Conservation (phyloP, 2,113 vertebrate species). For the Poecilia latipinna region DNA sequence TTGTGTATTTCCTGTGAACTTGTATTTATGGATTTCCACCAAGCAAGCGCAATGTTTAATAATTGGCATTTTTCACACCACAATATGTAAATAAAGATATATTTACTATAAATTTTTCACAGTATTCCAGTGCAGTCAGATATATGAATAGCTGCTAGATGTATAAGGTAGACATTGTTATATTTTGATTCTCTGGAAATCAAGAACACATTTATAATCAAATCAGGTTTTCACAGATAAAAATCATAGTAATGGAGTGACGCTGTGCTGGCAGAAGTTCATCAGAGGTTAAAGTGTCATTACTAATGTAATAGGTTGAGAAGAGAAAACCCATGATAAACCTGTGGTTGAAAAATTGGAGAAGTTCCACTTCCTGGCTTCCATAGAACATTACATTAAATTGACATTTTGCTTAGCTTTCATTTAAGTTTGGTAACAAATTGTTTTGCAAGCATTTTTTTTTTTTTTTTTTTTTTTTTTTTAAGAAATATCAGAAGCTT, state of each 20-base stretch:
- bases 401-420: neutral
- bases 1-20: neutral
- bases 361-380: constrained; percentile 29
- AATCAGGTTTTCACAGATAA: neutral
- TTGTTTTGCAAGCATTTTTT: neutral
- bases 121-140: neutral
- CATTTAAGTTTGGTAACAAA: neutral
- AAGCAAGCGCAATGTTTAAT: neutral
- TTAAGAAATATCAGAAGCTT: neutral
- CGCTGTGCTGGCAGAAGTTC: neutral
- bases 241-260: neutral
- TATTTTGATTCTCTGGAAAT: too few species aligned
- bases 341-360: constrained; percentile 34
- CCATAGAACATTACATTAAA: constrained; percentile 2
- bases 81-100: neutral
- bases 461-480: neutral
- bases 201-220: too few species aligned
- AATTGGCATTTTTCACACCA: too few species aligned
- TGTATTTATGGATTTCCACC: neutral
- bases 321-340: constrained; percentile 12
- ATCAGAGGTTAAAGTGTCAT: constrained; percentile 25
- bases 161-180: neutral
- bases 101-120: neutral
- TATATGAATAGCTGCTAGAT: neutral
- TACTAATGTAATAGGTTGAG: constrained; percentile 26